A percentile compares a stretch with the other conserved stretches of the same genome.
Evolutionary conservation across 2,888 invertebrate species (phyloP).

Genomic region (Xestia ashworthii): DNA sequence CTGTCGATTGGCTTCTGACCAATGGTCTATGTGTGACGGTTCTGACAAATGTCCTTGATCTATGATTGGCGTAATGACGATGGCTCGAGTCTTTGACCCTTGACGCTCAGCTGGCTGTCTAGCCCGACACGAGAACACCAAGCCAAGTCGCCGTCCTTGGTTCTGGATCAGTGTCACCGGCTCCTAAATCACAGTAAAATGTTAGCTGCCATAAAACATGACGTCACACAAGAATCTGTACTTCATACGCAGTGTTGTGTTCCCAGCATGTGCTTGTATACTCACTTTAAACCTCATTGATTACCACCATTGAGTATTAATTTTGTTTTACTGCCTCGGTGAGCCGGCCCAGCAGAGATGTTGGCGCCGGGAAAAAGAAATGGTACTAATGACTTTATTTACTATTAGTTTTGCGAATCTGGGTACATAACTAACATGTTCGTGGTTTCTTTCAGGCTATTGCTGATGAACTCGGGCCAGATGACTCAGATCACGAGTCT

Average conservation of each 20-base stretch:
- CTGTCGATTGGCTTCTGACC: not conserved
- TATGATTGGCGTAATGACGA: not conserved
- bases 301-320: slow-evolving; percentile 5
- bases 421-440: not conserved
- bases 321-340: slow-evolving; percentile 19
- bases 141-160: not conserved
- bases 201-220: not conserved
- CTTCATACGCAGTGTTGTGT: slow-evolving; percentile 26
- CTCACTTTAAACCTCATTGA: not conserved
- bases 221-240: not conserved
- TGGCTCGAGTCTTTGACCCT: not conserved
- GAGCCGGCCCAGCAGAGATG: slow-evolving; percentile 26
- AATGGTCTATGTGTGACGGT: not conserved
- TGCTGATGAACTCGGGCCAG: slow-evolving; percentile 91
- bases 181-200: not conserved
- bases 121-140: not conserved
- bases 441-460: slow-evolving; percentile 79
- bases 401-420: not conserved
- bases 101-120: not conserved
- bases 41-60: not conserved
- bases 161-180: not conserved
- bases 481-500: slow-evolving; percentile 88
- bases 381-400: not conserved
- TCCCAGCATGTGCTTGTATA: slow-evolving; percentile 41
- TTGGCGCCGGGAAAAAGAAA: slow-evolving; percentile 9